Evolutionary conservation across 2,888 invertebrate species (phyloP).

Genomic region (Escarpia spicata): DNA sequence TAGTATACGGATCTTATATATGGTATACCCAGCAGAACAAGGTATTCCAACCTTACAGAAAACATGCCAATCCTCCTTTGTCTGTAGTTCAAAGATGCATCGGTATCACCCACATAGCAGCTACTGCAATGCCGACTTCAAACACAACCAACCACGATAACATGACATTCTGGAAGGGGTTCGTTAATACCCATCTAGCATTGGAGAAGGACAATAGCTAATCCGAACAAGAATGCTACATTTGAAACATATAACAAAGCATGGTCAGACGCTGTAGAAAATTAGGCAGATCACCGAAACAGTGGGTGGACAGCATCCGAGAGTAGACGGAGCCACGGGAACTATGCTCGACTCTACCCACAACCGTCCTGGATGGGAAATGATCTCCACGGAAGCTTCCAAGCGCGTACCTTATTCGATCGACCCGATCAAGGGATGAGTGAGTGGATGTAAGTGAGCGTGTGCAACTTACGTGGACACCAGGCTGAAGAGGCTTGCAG

Average conservation of each 20-base stretch:
- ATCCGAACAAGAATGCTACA: neutral
- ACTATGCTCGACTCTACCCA: too few relatives aligned
- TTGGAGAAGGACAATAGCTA: neutral
- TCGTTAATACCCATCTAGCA: neutral
- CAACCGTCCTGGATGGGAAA: too few relatives aligned
- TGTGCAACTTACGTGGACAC: neutral
- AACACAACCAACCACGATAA: neutral
- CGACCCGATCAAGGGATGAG: too few relatives aligned
- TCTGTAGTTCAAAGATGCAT: neutral
- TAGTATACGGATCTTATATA: neutral
- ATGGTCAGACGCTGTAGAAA: too few relatives aligned
- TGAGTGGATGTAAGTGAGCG: too few relatives aligned
- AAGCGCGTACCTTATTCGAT: too few relatives aligned
- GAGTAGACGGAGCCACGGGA: too few relatives aligned
- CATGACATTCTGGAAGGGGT: neutral
- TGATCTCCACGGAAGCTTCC: too few relatives aligned
- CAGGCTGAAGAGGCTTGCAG: neutral
- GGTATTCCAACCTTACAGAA: neutral
- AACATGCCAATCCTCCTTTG: neutral
- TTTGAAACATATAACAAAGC: neutral
- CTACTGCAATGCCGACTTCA: neutral
- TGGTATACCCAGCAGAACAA: neutral
- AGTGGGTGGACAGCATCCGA: too few relatives aligned
- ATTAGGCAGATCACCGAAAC: too few relatives aligned
- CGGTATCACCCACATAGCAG: neutral